These are phyloP conservation scores for Drosophila micromelanica DNA, from an alignment of 1,140 invertebrate genomes.

Conservation along the genomic window DNA sequence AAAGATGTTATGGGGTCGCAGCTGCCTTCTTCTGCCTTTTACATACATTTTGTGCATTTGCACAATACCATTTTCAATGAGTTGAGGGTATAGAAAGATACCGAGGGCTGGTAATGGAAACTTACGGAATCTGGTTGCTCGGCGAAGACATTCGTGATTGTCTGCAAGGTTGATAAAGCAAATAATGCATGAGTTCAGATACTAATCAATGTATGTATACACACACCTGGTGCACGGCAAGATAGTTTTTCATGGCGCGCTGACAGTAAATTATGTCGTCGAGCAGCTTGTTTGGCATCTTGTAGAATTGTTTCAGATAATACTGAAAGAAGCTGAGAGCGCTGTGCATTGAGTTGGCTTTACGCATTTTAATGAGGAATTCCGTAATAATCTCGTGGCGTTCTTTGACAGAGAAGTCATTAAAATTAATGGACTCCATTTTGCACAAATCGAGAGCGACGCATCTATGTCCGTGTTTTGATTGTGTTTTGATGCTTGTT, in stretches of 20 bases:
- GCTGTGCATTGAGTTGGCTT: constrained; percentile 41
- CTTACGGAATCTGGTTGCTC: constrained; percentile 53
- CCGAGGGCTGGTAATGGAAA: not conserved
- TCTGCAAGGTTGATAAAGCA: constrained; percentile 37
- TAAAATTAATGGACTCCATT: constrained; percentile 67
- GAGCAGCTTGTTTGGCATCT: constrained; percentile 61
- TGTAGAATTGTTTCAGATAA: constrained; percentile 75
- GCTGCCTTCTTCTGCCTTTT: not conserved
- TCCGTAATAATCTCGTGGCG: constrained; percentile 62
- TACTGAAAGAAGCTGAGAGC: constrained; percentile 62
- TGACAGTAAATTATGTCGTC: constrained; percentile 80
- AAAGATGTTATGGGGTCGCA: not conserved
- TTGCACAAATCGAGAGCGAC: not conserved
- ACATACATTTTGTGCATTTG: not conserved
- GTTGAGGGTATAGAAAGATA: not conserved
- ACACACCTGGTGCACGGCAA: constrained; percentile 70
- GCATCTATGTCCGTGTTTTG: constrained; percentile 8
- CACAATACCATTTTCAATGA: not conserved
- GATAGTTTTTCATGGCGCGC: constrained; percentile 60
- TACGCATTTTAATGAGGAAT: constrained; percentile 59
- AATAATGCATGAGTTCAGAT: not conserved
- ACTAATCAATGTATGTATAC: not conserved
- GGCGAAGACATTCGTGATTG: constrained; percentile 50
- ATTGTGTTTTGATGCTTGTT: constrained; percentile 49
- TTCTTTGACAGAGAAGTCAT: constrained; percentile 58